A percentile compares a stretch with the other conserved stretches of the same genome.
Evolutionary conservation across 2,888 invertebrate species (phyloP).

Genomic region (Andrena dorsata): DNA sequence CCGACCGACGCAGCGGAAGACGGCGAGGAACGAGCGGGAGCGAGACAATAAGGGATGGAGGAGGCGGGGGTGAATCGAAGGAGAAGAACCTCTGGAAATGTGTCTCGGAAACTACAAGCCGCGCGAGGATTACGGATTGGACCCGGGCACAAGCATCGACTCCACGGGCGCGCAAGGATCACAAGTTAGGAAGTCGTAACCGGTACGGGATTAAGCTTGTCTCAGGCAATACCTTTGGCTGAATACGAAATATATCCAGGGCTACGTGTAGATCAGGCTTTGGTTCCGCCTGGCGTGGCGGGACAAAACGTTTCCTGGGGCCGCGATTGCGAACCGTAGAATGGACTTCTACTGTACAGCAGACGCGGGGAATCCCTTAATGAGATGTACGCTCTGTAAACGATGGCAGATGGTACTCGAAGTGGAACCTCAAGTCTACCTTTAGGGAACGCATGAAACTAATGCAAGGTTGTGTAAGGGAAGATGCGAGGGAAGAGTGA

Average conservation of each 20-base stretch:
- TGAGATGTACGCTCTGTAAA: conserved; percentile 9
- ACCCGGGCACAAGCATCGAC: conserved; percentile 49
- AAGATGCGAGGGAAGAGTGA: no score
- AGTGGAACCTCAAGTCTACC: no score
- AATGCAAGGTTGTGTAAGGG: no score
- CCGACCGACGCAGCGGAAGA: conserved; percentile 3
- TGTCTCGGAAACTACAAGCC: conserved; percentile 65
- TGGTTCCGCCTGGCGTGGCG: conserved; percentile 35
- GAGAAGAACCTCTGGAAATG: conserved; percentile 67
- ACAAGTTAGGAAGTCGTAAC: conserved; percentile 73
- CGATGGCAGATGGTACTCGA: no score
- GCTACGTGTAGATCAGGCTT: conserved; percentile 61
- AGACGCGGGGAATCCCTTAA: conserved; percentile 17
- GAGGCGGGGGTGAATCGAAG: conserved; percentile 38
- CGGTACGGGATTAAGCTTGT: conserved; percentile 72
- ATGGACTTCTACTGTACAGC: conserved; percentile 14
- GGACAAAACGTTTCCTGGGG: neutral
- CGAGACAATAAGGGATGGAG: conserved; percentile 22
- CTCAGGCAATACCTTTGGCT: conserved; percentile 60
- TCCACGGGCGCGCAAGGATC: conserved; percentile 58
- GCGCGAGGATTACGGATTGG: conserved; percentile 69
- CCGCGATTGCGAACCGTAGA: conserved; percentile 9
- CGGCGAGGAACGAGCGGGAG: neutral
- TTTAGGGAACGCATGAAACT: no score
- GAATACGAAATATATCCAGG: conserved; percentile 67